Evolutionary conservation across 2,797 vertebrate genomes (phyloP).

Genomic region (Pogoniulus pusillus): DNA sequence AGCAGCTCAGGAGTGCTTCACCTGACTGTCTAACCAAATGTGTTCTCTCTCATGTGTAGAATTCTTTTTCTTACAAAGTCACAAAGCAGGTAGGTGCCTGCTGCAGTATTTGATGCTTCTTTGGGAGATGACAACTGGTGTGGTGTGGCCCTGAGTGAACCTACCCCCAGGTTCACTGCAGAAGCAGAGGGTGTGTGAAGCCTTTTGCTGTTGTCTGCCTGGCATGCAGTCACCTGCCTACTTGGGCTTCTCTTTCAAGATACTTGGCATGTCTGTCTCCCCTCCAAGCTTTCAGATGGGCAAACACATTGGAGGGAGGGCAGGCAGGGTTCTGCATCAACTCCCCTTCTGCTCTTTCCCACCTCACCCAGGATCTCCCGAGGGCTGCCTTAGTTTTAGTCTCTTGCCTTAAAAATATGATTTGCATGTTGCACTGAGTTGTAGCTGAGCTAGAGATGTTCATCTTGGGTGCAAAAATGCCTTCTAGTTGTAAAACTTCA

Average conservation of each 20-base stretch:
- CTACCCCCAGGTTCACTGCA: neutral
- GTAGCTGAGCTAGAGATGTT: neutral
- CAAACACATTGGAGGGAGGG: neutral
- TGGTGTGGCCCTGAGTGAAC: too few relatives aligned
- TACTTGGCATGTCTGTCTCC: neutral
- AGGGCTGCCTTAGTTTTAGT: neutral
- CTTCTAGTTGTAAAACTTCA: neutral
- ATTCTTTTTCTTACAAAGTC: neutral
- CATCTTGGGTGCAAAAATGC: neutral
- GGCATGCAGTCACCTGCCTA: neutral
- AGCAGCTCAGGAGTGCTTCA: neutral
- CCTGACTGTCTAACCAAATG: rapidly evolving
- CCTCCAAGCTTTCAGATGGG: neutral
- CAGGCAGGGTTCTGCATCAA: neutral
- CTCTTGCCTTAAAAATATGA: rapidly evolving
- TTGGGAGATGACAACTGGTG: neutral
- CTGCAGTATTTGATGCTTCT: neutral
- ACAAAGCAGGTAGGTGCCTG: neutral
- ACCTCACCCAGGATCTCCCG: neutral
- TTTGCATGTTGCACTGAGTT: neutral
- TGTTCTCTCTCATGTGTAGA: rapidly evolving
- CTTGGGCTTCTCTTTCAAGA: neutral
- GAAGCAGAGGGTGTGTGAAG: neutral
- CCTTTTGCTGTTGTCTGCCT: rapidly evolving
- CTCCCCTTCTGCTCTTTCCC: rapidly evolving